phyloP scores from a whole-genome alignment of 2,113 vertebrate genomes.

The Pseudonaja textilis region DNA sequence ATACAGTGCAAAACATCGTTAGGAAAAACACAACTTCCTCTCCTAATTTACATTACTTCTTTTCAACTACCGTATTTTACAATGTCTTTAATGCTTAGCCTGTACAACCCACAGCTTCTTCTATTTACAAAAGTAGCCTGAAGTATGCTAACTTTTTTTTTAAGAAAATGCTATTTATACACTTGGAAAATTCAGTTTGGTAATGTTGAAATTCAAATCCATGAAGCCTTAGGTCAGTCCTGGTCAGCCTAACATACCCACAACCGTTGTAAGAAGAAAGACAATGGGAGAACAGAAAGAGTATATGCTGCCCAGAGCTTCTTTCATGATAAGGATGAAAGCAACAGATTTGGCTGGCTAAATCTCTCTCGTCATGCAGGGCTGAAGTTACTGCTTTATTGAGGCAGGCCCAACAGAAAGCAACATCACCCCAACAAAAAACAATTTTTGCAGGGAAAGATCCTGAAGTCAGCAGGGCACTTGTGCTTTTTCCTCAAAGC shows the following conservation, averaged over 20 bases:
- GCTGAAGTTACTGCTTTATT: not conserved
- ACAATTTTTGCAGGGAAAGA: not conserved
- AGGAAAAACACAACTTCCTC: not conserved
- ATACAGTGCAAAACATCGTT: not conserved
- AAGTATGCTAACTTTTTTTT: not conserved
- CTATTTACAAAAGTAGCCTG: not conserved
- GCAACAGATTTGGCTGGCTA: not conserved
- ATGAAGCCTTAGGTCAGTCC: not conserved
- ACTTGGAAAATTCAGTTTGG: not conserved
- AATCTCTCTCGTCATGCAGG: not conserved
- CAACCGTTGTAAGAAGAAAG: not conserved
- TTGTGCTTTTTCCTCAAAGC: not conserved
- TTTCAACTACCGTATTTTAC: not conserved
- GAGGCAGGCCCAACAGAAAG: not conserved
- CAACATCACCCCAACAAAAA: not conserved
- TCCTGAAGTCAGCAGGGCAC: not conserved
- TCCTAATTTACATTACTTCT: not conserved
- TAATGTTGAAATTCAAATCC: not conserved
- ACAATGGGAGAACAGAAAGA: not conserved
- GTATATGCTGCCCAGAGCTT: not conserved
- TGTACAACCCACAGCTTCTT: not conserved
- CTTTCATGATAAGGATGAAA: not conserved
- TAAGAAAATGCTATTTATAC: not conserved
- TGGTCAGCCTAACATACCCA: not conserved
- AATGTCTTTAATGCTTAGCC: not conserved